Percentiles rank a stretch among this genome's conserved stretches.
Conservation (phyloP, 2,888 invertebrate species). For the Ametastegia equiseti region DNA sequence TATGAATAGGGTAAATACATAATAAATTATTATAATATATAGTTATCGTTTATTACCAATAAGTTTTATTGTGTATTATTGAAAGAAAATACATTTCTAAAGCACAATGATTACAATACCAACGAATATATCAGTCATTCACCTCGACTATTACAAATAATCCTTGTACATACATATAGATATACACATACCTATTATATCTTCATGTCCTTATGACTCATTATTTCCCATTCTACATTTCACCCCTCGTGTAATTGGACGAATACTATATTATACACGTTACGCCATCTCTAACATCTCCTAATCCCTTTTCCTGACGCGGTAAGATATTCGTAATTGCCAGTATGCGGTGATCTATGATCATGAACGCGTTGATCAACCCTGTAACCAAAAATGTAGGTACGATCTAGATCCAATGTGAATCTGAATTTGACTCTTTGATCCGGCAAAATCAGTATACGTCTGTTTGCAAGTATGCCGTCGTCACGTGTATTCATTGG, state of each 20-base stretch:
- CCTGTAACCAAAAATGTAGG: no score
- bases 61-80: slow-evolving; percentile 50
- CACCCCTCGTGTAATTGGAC: background rate
- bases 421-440: no score
- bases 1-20: slow-evolving; percentile 25
- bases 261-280: background rate
- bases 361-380: no score
- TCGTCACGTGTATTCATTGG: no score
- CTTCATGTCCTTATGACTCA: no score
- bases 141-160: background rate
- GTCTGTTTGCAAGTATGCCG: no score
- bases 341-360: no score
- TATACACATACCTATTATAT: no score
- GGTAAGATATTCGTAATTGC: no score
- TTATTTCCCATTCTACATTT: background rate
- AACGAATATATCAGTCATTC: slow-evolving; percentile 21
- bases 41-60: slow-evolving; percentile 49
- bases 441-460: no score
- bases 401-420: no score
- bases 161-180: background rate
- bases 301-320: background rate
- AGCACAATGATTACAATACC: slow-evolving; percentile 47
- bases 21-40: slow-evolving; percentile 36
- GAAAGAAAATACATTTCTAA: slow-evolving; percentile 50
- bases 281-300: background rate